These are phyloP conservation scores for Pandemis cinnamomeana DNA, from an alignment of 2,888 invertebrate species.

Conservation along the genomic window DNA sequence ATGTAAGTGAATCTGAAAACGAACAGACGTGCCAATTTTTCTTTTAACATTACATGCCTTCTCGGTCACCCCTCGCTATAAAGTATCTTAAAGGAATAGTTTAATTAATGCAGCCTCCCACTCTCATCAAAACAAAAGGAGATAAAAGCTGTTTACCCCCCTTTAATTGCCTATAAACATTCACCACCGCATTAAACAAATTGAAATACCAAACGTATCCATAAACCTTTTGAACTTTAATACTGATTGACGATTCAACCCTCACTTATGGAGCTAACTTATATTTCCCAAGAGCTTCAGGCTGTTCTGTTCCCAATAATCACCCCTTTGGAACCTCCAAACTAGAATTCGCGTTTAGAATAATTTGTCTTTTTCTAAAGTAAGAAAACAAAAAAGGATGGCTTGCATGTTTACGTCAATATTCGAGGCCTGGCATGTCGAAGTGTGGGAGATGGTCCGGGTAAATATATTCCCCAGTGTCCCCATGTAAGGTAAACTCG, in stretches of 20 bases:
- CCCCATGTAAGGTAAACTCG: slow-evolving; percentile 70
- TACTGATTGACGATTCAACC: slow-evolving; percentile 74
- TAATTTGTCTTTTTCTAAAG: slow-evolving; percentile 56
- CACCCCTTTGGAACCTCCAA: slow-evolving; percentile 53
- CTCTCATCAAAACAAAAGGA: slow-evolving; percentile 25
- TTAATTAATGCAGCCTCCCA: slow-evolving; percentile 33
- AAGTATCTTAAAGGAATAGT: background rate
- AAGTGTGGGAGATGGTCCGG: slow-evolving; percentile 58
- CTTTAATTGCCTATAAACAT: slow-evolving; percentile 37
- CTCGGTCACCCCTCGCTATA: background rate
- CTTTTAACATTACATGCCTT: background rate
- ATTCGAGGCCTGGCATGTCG: slow-evolving; percentile 17
- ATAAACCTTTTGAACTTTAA: slow-evolving; percentile 70
- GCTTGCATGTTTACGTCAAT: slow-evolving; percentile 48
- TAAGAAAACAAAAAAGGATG: slow-evolving; percentile 52
- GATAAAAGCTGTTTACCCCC: slow-evolving; percentile 39
- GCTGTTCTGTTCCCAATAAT: slow-evolving; percentile 58
- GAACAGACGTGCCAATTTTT: no score
- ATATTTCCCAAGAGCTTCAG: slow-evolving; percentile 76
- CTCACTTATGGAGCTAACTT: slow-evolving; percentile 68
- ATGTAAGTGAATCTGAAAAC: no score
- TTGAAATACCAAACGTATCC: slow-evolving; percentile 62
- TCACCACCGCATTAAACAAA: slow-evolving; percentile 63
- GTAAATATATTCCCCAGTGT: slow-evolving; percentile 75
- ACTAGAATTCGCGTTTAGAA: slow-evolving; percentile 32